Evolutionary conservation across 2,113 vertebrate genomes (phyloP), one percentile per base, ranked within the genome.

Genomic region (Aramus guarauna): DNA sequence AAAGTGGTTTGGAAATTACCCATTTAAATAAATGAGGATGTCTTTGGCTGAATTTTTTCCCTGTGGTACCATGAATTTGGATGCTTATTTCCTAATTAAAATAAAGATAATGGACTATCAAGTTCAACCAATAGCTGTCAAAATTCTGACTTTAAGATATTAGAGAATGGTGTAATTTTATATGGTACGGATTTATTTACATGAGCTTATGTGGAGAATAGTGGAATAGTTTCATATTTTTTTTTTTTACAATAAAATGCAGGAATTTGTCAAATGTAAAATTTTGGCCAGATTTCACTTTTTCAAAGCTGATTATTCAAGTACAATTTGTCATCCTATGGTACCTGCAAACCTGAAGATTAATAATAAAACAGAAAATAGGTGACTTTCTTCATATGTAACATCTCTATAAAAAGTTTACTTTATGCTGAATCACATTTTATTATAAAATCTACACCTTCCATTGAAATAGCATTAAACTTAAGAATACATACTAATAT

Each of bases 401-500:
- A n/a, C 14, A 74, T 47, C 59, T 67, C 36, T 90, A 30, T 62
- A 63, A 77, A 53, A 85, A 47, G 36, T 92, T 79, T 76, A 58
- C 43, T 83, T 93, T 62, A 90, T 88, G 67, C 74, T 88, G 60
- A 92, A 74, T 95, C 23, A 9, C 92, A 45, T 92, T 93, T 93
- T 93, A 59, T 80, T 68, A 74, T 41, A 76, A 90, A 94, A 69
- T 20, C 67, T 83, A 45, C 29, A 68, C 34, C 26, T 85, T 59
- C 48, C 43, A 26, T 84, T 86, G 72, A 94, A 90, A 90, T 27
- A 88, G 11, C 50, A 79, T 90, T 90, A 85, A 76, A 85, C 59
- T 50, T 86, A 50, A 74, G 32, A 74, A 76, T 50, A 34, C 27
- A 23, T 45, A 29, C 39, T 96, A 85, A 93, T 96, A 94, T 77